Base-by-base conservation (phyloP, 1,140 invertebrate species). In the Ruditapes philippinarum region DNA sequence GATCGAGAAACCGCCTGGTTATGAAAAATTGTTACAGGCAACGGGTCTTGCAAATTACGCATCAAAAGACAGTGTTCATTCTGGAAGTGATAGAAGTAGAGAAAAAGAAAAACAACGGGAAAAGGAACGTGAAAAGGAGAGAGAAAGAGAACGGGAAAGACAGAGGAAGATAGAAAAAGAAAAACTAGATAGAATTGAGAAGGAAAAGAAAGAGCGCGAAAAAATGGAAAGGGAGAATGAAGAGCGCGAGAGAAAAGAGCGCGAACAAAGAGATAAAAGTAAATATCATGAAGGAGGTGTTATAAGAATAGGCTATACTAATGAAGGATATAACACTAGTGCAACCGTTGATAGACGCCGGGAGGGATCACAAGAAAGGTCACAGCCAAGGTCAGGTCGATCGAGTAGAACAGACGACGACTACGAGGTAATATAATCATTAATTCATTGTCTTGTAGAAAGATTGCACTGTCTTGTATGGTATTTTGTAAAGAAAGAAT, bases 321-420 rank as follows among this genome's bases (percentile, higher is more conserved):
- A 49, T 36, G 74, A 78, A 2, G 45, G 25, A 11, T 78, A 49
- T 45, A 17, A 40, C 22, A n/a, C 12, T 1, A 22, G 3, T 40
- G 70, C 17, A 45, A 5, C 42, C 5, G 62, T 31, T 33, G 40
- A 14, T 42, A 74, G 42, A 40, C 28, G 45, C 19, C 22, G 49
- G 17, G 82, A 73, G 19, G 40, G 40, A 9, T 40, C 62, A n/a
- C 31, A 80, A 19, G 70, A 73, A 4, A 86, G 70, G 17, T 73
- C 38, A 45, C 84, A 57, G 68, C 25, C 65, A 2, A 76, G 33
- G 17, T 45, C 42, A 38, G 38, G 36, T 31, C 25, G 76, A 54
- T 65, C 85, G 7, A 88, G 76, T 36, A 62, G 76, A 49, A 54
- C 85, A 5, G 85, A 88, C 33, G 85, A 88, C 25, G 85, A 88